Base-by-base conservation (phyloP, 2,797 vertebrate genomes). In the Pelobates cultripes region DNA sequence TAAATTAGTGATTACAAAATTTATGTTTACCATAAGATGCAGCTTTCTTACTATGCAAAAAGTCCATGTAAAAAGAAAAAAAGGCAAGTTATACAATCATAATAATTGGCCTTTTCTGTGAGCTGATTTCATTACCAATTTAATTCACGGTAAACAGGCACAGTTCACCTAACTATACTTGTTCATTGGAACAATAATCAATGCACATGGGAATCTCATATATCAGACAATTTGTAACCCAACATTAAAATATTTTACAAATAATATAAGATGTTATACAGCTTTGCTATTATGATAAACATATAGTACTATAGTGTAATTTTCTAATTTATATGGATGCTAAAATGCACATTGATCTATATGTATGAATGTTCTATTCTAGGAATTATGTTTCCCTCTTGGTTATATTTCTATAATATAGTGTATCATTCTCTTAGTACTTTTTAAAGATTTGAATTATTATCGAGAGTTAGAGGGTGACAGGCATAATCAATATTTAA, bases 121-220 rank as follows among this genome's bases (percentile, higher is more conserved):
- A 64, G 61, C 61, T 64, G 61, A 64, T 64, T 64, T 7, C 61
- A 64, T 64, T 64, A 64, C 61, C 61, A 64, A 28, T 57, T 64
- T 28, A 64, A 40, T 64, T 64, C 14, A 64, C 6, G 61, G n/a
- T 64, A 13, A 64, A 2, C 40, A 64, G n/a, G 61, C n/a, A 64
- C 61, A 64, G 7, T 64, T 6, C 17, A 40, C 61, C 17, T 64
- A 28, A 7, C 4, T 14, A 64, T 64, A 64, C n/a, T 64, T 28
- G n/a, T 28, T 64, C 2, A 57, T 57, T 57, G 55, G 55, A 57
- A 14, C 13, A 57, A 57, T 57, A 28, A 28, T 28, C 1, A 28
- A 28, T 28, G 28, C 55, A 57, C 8, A 57, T 12, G 9, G 9
- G 13, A 57, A 57, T 28, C 28, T 28, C 28, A 28, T 28, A 28